Evolutionary conservation across 2,113 vertebrate species (phyloP), one percentile per base, ranked within the genome.

Genomic region (Apeltes quadracus): DNA sequence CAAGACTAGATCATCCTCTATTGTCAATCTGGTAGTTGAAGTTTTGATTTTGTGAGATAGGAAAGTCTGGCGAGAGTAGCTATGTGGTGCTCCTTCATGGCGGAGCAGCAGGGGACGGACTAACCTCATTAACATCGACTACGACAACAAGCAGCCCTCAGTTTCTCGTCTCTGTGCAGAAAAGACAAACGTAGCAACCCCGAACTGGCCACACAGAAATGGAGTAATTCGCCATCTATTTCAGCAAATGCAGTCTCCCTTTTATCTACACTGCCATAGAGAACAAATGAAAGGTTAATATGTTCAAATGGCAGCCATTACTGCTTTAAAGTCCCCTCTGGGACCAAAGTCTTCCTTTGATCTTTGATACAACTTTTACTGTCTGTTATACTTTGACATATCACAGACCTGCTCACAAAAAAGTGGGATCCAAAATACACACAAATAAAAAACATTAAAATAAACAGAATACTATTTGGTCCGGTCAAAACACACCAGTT

Each of bases 261-360:
- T 90, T 89, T 59, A 90, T 89, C 76, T 87, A 18, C 32, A 32
- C 72, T 38, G 72, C 67, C 61, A 80, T 54, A 38, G 22, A 78
- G 76, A 82, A 64, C 72, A 88, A 84, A 89, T 83, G 75, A 90
- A 91, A 91, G 91, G 87, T 88, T 91, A 88, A 91, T 89, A 77
- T 85, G 85, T 71, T 82, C 69, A 82, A 86, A 89, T 88, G 69
- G 79, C 79, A 72, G 74, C 76, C 38, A 75, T 72, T 78, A 75
- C 39, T 75, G 67, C 81, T 75, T 83, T 72, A 78, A 67, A 83
- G 46, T 73, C 57, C 29, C 63, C 58, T 81, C 7, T 39, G 50
- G 67, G 71, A 79, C 54, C 61, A 18, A 84, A 55, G 56, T 75
- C 43, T 54, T 16, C 41, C 62, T 86, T 86, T 87, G 79, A 86